Percentiles rank a stretch among this genome's conserved stretches.
Evolutionary conservation across 2,113 vertebrate genomes (phyloP).

Genomic region (Cacatua alba): DNA sequence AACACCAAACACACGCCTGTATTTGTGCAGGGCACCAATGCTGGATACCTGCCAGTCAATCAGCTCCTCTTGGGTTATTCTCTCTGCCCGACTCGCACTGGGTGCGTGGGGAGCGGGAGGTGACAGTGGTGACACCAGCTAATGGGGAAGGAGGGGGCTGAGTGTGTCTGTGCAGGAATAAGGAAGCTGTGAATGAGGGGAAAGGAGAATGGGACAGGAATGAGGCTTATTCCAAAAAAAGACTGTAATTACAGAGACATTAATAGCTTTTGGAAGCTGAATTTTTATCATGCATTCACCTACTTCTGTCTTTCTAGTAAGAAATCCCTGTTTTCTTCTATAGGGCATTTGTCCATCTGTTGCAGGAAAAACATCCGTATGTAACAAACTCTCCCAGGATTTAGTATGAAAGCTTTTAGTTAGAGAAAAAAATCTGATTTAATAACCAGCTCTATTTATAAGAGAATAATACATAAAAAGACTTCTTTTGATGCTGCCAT

Average conservation of each 20-base stretch:
- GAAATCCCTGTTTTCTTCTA: not conserved
- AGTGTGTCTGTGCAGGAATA: not conserved
- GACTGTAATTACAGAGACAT: slow-evolving; percentile 2
- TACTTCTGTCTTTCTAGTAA: slow-evolving; percentile 21
- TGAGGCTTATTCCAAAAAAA: not conserved
- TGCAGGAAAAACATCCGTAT: not conserved
- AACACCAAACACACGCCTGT: not conserved
- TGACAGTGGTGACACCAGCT: not conserved
- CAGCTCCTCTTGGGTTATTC: not conserved
- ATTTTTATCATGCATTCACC: slow-evolving; percentile 23
- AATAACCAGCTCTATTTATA: not conserved
- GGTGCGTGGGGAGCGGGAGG: not conserved
- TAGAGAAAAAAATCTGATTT: not conserved
- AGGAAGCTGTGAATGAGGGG: not conserved
- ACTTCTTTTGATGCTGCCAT: not conserved
- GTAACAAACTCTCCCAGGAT: not conserved
- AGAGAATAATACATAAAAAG: not conserved
- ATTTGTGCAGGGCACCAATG: not conserved
- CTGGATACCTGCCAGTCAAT: not conserved
- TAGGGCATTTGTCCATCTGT: not conserved
- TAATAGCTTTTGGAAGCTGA: slow-evolving; percentile 1
- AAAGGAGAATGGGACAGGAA: not conserved
- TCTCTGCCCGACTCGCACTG: not conserved
- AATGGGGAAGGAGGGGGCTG: not conserved
- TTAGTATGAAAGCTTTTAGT: not conserved